These are phyloP conservation scores for Tarsius wallacei DNA, from an alignment of 2,797 vertebrate species.

Conservation along the genomic window DNA sequence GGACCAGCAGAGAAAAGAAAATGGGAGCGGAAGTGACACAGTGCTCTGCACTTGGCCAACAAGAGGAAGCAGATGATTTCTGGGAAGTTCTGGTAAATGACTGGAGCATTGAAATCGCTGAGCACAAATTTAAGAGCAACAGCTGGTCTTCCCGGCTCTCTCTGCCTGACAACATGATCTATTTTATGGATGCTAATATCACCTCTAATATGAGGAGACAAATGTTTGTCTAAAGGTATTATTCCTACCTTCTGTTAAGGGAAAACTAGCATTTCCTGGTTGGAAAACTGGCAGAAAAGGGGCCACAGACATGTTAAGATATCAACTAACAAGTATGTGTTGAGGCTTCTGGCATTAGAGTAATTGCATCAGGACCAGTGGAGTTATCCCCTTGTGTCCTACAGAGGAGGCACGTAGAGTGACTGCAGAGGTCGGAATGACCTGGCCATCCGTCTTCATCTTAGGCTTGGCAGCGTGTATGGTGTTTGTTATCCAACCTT, in stretches of 20 bases:
- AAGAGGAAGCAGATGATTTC: background rate
- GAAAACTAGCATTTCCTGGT: background rate
- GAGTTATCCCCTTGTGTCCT: background rate
- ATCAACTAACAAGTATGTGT: background rate
- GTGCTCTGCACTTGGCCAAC: fast-evolving
- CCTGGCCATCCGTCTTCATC: too few species aligned
- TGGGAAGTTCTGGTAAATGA: background rate
- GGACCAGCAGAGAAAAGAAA: background rate
- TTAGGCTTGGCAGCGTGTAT: background rate
- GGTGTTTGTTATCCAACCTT: background rate
- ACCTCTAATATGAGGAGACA: background rate
- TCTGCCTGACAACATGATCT: background rate
- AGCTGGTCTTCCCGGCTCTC: fast-evolving
- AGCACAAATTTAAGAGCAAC: background rate
- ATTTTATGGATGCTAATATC: background rate
- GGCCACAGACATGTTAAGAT: background rate
- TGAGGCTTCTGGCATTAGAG: too few species aligned
- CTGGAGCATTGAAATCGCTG: background rate
- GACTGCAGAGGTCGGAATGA: background rate
- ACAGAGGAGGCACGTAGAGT: background rate
- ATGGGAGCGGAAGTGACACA: fast-evolving
- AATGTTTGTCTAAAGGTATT: background rate
- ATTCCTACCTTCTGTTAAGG: background rate
- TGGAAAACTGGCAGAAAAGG: background rate
- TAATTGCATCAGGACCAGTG: fast-evolving